Base-by-base conservation (phyloP, 1,140 invertebrate species). In the Drosophila repletoides region DNA sequence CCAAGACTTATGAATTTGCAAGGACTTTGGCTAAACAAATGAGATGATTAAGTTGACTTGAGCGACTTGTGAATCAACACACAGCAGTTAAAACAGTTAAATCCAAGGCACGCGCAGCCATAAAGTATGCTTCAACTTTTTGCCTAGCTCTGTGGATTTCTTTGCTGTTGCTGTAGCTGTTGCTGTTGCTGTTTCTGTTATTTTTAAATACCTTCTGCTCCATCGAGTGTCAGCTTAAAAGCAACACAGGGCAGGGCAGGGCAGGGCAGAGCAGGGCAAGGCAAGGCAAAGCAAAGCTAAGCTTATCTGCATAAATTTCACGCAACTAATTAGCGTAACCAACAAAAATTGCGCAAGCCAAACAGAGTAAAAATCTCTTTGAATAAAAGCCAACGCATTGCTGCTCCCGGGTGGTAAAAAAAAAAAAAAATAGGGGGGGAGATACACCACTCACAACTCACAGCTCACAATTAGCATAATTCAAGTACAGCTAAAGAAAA, bases 231-330 rank as follows among this genome's bases (percentile, higher is more conserved):
- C 55, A 14, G 28, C 45, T 64, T 58, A 38, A 53, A 33, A 31
- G 49, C 26, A n/a, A n/a, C n/a, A n/a, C n/a, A n/a, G n/a, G n/a
- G n/a, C n/a, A n/a, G n/a, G n/a, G n/a, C n/a, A n/a, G n/a, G n/a
- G n/a, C n/a, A n/a, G n/a, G n/a, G n/a, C n/a, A n/a, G n/a, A n/a
- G n/a, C n/a, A n/a, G n/a, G n/a, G n/a, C n/a, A n/a, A n/a, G n/a
- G n/a, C n/a, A n/a, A n/a, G n/a, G n/a, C n/a, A n/a, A n/a, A n/a
- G n/a, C 28, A 21, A 33, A 38, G 55, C 64, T 38, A 53, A 48
- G 38, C 66, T 69, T 83, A 73, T 77, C 63, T 81, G 55, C 77
- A 81, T 83, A 81, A 81, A 81, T 81, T 81, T 84, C 73, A 72
- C 69, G 77, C 79, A 84, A 65, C 73, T 81, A 81, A 81, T 81